Conservation (phyloP, 2,113 vertebrate species). For the Cyphotilapia sp. region DNA sequence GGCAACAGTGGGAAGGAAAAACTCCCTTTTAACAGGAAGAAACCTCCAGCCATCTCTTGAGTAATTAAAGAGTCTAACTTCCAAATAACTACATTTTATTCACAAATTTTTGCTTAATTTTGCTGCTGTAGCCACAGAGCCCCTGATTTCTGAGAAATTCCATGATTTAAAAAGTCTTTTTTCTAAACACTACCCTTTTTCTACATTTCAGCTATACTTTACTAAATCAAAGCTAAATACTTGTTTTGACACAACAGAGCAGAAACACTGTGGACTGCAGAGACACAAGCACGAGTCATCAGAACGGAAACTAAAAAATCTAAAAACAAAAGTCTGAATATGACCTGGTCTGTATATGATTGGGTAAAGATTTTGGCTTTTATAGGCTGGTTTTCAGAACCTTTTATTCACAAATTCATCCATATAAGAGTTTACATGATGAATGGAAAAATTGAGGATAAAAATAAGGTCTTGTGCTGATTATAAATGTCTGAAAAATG, state of each 20-base stretch:
- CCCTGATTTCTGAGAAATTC: not conserved
- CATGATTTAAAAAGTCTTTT: not conserved
- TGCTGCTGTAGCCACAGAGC: not conserved
- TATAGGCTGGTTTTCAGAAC: not conserved
- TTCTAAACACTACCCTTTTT: accelerated
- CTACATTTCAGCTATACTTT: not conserved
- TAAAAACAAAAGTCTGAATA: not conserved
- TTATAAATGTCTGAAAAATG: not conserved
- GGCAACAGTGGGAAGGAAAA: not conserved
- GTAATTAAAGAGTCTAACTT: not conserved
- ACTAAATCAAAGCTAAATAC: not conserved
- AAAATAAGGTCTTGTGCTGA: not conserved
- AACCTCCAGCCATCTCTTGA: not conserved
- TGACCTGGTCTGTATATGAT: too few species aligned
- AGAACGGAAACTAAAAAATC: not conserved
- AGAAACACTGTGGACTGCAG: not conserved
- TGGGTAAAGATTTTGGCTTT: not conserved
- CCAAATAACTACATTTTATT: not conserved
- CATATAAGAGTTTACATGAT: not conserved
- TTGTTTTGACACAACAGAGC: not conserved
- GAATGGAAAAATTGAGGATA: not conserved
- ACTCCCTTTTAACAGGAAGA: not conserved
- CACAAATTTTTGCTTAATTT: accelerated
- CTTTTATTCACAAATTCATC: not conserved
- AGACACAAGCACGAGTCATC: not conserved